Evolutionary conservation across 2,888 invertebrate genomes (phyloP).

Genomic region (Epinotia demarniana): DNA sequence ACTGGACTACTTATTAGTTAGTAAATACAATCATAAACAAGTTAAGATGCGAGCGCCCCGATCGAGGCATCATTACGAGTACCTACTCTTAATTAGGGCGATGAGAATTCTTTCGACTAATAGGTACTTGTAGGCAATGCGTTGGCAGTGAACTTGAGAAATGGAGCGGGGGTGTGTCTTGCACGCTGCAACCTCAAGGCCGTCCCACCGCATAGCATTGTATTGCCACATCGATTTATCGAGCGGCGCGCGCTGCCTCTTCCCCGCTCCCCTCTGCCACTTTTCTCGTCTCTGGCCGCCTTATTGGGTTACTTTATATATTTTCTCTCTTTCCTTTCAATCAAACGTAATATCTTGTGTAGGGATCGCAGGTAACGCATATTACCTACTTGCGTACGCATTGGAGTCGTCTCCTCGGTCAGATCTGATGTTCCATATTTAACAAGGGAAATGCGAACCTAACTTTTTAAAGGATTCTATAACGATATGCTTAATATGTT

Average conservation of each 20-base stretch:
- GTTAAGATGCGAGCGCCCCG: background rate
- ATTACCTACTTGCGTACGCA: slow-evolving; percentile 34
- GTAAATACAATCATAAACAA: background rate
- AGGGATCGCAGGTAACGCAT: slow-evolving; percentile 34
- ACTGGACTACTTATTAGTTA: background rate
- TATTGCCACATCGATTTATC: slow-evolving; percentile 82
- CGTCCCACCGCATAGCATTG: slow-evolving; percentile 74
- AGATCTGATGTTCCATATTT: slow-evolving; percentile 22
- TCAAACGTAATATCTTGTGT: slow-evolving; percentile 42
- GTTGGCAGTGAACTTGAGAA: slow-evolving; percentile 81
- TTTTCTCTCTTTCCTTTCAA: slow-evolving; percentile 45
- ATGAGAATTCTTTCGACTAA: slow-evolving; percentile 50
- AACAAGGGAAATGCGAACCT: slow-evolving; percentile 7
- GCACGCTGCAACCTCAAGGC: slow-evolving; percentile 80
- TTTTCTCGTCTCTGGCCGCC: slow-evolving; percentile 60
- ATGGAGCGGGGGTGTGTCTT: slow-evolving; percentile 79
- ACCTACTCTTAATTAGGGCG: slow-evolving; percentile 12
- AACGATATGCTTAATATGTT: slow-evolving; percentile 13
- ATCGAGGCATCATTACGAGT: background rate
- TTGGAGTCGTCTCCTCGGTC: slow-evolving; percentile 32
- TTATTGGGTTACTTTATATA: slow-evolving; percentile 52
- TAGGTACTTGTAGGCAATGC: slow-evolving; percentile 57
- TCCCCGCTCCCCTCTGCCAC: slow-evolving; percentile 58
- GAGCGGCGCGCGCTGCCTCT: slow-evolving; percentile 80
- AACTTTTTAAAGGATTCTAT: slow-evolving; percentile 35